Base-by-base conservation (phyloP, 2,797 vertebrate genomes). In the Pempheris klunzingeri region DNA sequence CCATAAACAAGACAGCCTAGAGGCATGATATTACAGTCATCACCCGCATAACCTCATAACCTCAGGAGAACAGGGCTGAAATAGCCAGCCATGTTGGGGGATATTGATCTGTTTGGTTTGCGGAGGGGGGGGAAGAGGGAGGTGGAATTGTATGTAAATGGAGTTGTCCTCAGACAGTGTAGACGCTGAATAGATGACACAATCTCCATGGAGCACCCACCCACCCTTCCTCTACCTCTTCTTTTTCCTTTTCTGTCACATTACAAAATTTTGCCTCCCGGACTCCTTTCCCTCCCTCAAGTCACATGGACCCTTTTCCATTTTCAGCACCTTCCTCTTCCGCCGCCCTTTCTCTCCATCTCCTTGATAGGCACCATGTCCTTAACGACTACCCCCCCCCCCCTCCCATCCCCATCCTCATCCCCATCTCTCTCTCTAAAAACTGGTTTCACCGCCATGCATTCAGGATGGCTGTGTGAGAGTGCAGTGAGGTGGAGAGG, bases 401-500 rank as follows among this genome's bases (percentile, higher is more conserved):
- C 73, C 43, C 63, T n/a, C n/a, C n/a, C n/a, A n/a, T n/a, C n/a
- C n/a, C n/a, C n/a, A n/a, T n/a, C 62, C 61, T 53, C 55, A 74
- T 57, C 8, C 24, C 9, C 64, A 55, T 63, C 50, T 86, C 62
- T 57, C 32, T 49, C 46, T 28, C 44, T 49, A 74, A 32, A 32
- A 32, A 24, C 20, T 69, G 14, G 49, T 66, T 67, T 71, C 49
- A 47, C 50, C 75, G 43, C 39, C 54, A 57, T 85, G 80, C 65
- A n/a, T 80, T 59, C 67, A 67, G 88, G 76, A 82, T 81, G 82
- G 70, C 62, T 84, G 83, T 83, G 84, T 62, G 84, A 80, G 79
- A 78, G 84, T 61, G 81, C 77, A 76, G 80, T 46, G 82, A 83
- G 86, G 67, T 68, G 39, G 71, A 62, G 84, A 69, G 47, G 74